Base-by-base conservation (phyloP, 64 coral and sea anemone genomes). In the Pocillopora damicornis region DNA sequence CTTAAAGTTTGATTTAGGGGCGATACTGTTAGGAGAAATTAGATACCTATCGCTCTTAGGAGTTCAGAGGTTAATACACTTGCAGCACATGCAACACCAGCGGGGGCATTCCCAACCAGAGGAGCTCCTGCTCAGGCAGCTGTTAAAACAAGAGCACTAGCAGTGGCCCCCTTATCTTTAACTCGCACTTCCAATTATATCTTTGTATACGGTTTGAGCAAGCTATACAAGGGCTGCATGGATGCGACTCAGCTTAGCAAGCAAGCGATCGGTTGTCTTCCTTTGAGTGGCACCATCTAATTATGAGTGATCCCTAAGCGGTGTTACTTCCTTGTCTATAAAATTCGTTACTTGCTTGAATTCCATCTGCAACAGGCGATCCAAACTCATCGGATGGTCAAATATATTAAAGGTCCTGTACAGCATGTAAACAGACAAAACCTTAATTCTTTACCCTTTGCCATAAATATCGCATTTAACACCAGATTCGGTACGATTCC, bases 261-360 rank as follows among this genome's bases (percentile, higher is more conserved):
- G 13, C 13, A 63, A n/a, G 14, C 16, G 15, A 15, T 20, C 5
- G 9, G 26, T 15, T 16, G 13, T 81, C 26, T 60, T 35, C 9
- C 14, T 6, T 25, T 17, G 16, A n/a, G 18, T 18, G 8, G 35
- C 22, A 4, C 36, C 72, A 9, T 4, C 38, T n/a, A n/a, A n/a
- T n/a, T n/a, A n/a, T 18, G 25, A 11, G 65, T 85, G n/a, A 15
- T 58, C 65, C 63, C 61, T 25, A 1, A 23, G 4, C 51, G 81
- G 81, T 13, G 56, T 35, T 10, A 85, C 35, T 22, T 85, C 65
- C 2, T 71, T 72, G 38, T 72, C 36, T 85, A 85, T 85, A 9
- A 72, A 22, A 22, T 85, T 4, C 26, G 67, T 72, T 11, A 72
- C 36, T 11, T 11, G 9, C 3, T 58, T 9, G 15, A 85, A 37